A percentile compares a stretch with the other conserved stretches of the same genome.
These are phyloP conservation scores for Dendrocincla tyrannina DNA, from an alignment of 2,797 vertebrate species.

Conservation along the genomic window DNA sequence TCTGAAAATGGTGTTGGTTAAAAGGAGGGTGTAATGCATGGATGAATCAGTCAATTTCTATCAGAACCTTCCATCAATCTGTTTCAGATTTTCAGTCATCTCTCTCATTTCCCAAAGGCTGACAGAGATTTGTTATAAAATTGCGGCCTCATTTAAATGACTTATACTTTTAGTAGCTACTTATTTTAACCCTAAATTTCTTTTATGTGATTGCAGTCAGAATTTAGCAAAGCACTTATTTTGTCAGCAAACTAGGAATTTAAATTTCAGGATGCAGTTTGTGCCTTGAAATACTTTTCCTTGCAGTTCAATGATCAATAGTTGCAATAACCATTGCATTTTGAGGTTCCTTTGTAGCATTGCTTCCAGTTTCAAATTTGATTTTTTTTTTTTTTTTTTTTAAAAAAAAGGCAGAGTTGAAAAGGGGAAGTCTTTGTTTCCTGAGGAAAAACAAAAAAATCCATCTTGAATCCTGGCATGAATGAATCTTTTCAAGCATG, in stretches of 20 bases:
- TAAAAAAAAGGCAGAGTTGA: background rate
- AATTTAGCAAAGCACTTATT: background rate
- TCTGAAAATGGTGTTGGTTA: background rate
- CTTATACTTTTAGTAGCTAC: background rate
- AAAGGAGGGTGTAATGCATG: background rate
- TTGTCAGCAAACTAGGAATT: background rate
- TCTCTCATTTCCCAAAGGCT: background rate
- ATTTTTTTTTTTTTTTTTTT: too few species aligned
- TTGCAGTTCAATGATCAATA: background rate
- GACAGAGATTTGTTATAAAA: background rate
- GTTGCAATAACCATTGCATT: background rate
- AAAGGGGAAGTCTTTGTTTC: background rate
- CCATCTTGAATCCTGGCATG: background rate
- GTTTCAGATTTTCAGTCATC: background rate
- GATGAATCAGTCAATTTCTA: fast-evolving
- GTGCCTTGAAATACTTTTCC: background rate
- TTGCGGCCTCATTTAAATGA: background rate
- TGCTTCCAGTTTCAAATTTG: background rate
- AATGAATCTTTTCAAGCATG: conserved; percentile 30
- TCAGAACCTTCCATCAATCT: background rate
- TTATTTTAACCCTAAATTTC: background rate
- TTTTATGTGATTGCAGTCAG: background rate
- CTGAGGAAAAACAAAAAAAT: background rate
- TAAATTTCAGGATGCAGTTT: background rate
- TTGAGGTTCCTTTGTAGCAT: background rate